Base-by-base conservation (phyloP, 2,888 invertebrate species). In the Andrena hattorfiana region DNA sequence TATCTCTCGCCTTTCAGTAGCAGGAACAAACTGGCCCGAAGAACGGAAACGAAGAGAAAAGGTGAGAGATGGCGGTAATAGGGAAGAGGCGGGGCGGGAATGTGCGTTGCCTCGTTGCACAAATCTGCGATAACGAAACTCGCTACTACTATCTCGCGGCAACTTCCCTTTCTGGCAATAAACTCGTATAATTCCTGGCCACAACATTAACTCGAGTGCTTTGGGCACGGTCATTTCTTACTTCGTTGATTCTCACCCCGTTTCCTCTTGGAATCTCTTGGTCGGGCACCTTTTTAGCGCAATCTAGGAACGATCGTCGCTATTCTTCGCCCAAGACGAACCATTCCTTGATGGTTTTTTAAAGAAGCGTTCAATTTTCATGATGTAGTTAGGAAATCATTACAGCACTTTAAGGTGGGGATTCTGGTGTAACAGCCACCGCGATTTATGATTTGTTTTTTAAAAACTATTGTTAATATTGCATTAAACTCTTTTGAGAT, bases 91-190 rank as follows among this genome's bases (percentile, higher is more conserved):
- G 80, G 48, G 71, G 23, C 42, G 59, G 20, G 51, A 81, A 82
- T 79, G 72, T 68, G 87, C 75, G 88, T 89, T 84, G 87, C 80
- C 77, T 89, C 89, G 89, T 90, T 90, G 90, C 89, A 85, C 90
- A 90, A 91, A 91, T 90, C 85, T 86, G 87, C 85, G 90, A 91
- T 91, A 91, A 91, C 89, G 86, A 88, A 91, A 89, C 84, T 84
- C 81, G 83, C 86, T 83, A 78, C 85, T 81, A 64, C 88, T 90
- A 90, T 90, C 91, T 87, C 86, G 72, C 59, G 79, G 83, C 89
- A 85, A 88, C 88, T 89, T 89, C 87, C 80, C 85, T 89, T 87
- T 85, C 85, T 80, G 85, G 89, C 88, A 89, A 91, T 91, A 90
- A 90, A 91, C 91, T 86, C 86, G 85, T 86, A 88, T 91, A 90